Evolutionary conservation across 2,113 vertebrate species (phyloP).

Genomic region (Malaclemys terrapin): DNA sequence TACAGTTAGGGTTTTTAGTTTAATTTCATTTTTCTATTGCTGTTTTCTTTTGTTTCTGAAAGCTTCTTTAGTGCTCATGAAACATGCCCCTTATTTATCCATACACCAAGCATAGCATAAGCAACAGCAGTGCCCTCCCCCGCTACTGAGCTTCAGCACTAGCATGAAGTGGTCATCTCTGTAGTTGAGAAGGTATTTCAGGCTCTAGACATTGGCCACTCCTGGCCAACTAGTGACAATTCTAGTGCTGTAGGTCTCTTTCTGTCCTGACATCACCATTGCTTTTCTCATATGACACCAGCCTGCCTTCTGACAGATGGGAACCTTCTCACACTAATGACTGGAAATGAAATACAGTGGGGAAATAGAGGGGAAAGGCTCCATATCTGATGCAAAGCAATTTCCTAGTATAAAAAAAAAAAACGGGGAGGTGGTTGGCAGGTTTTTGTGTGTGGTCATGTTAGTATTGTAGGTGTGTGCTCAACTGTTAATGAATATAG

Average conservation of each 20-base stretch:
- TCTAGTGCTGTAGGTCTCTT: constrained; percentile 25
- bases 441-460: neutral
- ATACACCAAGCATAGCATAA: constrained; percentile 17
- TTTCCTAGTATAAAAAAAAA: neutral
- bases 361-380: constrained; percentile 1
- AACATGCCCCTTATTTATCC: constrained; percentile 43
- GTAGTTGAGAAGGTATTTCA: neutral
- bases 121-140: neutral
- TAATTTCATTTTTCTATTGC: constrained; percentile 66
- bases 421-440: neutral
- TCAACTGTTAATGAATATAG: neutral
- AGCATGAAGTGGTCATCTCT: neutral
- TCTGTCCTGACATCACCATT: constrained; percentile 44
- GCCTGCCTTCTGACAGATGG: constrained; percentile 61
- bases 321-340: constrained; percentile 34
- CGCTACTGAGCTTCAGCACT: neutral
- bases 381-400: constrained; percentile 32
- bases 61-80: constrained; percentile 60
- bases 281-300: constrained; percentile 57
- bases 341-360: constrained; percentile 2
- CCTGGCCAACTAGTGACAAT: constrained; percentile 30
- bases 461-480: neutral
- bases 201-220: constrained; percentile 4
- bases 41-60: constrained; percentile 72
- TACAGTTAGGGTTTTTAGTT: constrained; percentile 71